Evolutionary conservation across 2,113 vertebrate genomes (phyloP), one percentile per base, ranked within the genome.

Genomic region (Semnopithecus entellus): DNA sequence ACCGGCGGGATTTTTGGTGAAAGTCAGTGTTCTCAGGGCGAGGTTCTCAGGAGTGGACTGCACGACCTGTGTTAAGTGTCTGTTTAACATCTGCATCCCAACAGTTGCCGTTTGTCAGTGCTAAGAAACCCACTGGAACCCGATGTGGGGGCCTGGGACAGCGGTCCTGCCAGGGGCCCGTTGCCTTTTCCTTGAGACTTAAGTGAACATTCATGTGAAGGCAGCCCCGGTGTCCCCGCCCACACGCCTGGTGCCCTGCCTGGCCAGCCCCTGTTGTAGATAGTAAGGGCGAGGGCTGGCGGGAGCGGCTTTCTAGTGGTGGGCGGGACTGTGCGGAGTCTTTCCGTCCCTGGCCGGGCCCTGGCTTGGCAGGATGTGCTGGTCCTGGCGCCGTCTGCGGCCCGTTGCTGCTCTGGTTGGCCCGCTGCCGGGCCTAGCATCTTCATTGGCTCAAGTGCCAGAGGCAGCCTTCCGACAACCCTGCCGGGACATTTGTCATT

Each of bases 331-430:
- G 97, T 97, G 87, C 94, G 5, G 93, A 17, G 48, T n/a, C 95
- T 94, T 91, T 88, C 95, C 92, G 96, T 68, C 5, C 12, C 88
- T 97, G 98, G 97, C 98, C 45, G 23, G 52, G 83, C 92, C 82
- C 48, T 18, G 27, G 3, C 75, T 89, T 97, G 98, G 96, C 98
- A 93, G 96, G 87, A 3, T 6, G 10, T 59, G 98, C 78, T 89
- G 78, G 59, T 93, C 93, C 95, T 0, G n/a, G 95, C 52, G 59
- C 88, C 91, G 95, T 98, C 84, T 97, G 97, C 97, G 91, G 97
- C 83, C 87, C 61, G 94, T 96, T 98, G 97, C 97, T 94, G 96
- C 97, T 97, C 97, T 98, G 98, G 96, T 95, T 57, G 12, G 45
- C 66, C 91, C 6, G 2, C 70, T 57, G 92, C 72, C 43, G 8